Conservation (phyloP, 2,888 invertebrate genomes). For the Brachycybe producta region DNA sequence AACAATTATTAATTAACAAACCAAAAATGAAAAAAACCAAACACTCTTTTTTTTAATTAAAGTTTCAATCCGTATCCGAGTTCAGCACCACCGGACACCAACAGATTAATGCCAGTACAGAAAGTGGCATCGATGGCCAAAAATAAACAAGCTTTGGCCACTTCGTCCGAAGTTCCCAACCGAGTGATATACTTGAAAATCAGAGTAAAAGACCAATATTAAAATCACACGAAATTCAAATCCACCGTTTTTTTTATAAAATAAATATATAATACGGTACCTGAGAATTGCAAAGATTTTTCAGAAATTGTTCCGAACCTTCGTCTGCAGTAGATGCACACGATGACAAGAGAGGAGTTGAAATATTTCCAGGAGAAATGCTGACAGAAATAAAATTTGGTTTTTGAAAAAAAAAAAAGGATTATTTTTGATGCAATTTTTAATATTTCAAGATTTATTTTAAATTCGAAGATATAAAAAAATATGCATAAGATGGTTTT, state of each 20-base stretch:
- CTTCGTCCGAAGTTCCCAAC: slow-evolving; percentile 11
- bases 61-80: slow-evolving; percentile 12
- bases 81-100: slow-evolving; percentile 12
- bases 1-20: too few relatives aligned
- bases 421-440: not conserved
- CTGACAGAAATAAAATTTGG: not conserved
- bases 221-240: too few relatives aligned
- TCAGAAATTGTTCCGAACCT: not conserved
- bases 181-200: not conserved
- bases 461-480: too few relatives aligned
- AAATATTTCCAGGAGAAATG: slow-evolving; percentile 7
- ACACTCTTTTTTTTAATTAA: not conserved
- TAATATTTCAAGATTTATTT: not conserved
- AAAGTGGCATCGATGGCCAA: slow-evolving; percentile 15
- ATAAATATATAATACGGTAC: not conserved
- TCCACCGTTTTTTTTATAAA: not conserved
- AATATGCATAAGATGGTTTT: too few relatives aligned
- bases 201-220: not conserved
- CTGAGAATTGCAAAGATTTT: not conserved
- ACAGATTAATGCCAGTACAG: slow-evolving; percentile 8
- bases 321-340: not conserved
- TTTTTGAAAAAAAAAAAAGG: not conserved
- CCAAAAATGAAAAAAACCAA: too few relatives aligned
- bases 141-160: slow-evolving; percentile 16
- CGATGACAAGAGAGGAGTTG: slow-evolving; percentile 4